Evolutionary conservation across 2,888 invertebrate genomes (phyloP).

Genomic region (Amorpha juglandis): DNA sequence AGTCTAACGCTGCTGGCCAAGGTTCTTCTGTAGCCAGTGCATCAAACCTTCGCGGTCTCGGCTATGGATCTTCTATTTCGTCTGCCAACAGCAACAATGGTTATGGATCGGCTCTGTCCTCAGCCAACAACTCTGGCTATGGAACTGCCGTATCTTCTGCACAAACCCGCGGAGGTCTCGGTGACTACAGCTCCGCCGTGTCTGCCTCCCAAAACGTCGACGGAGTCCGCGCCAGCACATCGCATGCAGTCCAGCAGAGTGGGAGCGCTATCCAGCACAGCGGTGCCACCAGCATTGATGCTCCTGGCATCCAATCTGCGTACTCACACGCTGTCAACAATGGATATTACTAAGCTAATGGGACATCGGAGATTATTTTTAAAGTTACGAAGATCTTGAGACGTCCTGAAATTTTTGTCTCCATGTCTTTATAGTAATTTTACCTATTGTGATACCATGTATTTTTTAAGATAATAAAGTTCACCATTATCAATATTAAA

Average conservation of each 20-base stretch:
- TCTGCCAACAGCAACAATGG: conserved; percentile 37
- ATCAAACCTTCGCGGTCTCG: conserved; percentile 48
- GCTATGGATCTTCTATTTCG: conserved; percentile 52
- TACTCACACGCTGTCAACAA: conserved; percentile 67
- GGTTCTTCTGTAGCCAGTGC: conserved; percentile 57
- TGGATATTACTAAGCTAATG: conserved; percentile 56
- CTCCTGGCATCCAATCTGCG: conserved; percentile 63
- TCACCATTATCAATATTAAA: conserved; percentile 35
- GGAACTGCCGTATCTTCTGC: conserved; percentile 59
- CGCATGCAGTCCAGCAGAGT: conserved; percentile 61
- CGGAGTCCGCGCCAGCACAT: conserved; percentile 59
- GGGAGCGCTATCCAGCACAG: conserved; percentile 56
- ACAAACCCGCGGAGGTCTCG: conserved; percentile 48
- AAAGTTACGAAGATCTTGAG: conserved; percentile 53
- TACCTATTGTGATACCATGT: conserved; percentile 2
- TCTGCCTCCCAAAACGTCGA: conserved; percentile 62
- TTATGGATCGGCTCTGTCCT: conserved; percentile 37
- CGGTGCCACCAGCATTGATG: conserved; percentile 63
- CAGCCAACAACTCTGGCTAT: conserved; percentile 39
- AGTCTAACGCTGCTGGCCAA: conserved; percentile 50
- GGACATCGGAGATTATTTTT: conserved; percentile 2
- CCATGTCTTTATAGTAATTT: conserved; percentile 52
- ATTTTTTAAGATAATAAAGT: conserved; percentile 51
- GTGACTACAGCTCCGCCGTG: conserved; percentile 51
- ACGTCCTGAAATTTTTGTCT: conserved; percentile 69